Percentiles rank a stretch among this genome's conserved stretches.
Conservation (phyloP, 1,140 invertebrate species). For the Thaumatotibia leucotreta region DNA sequence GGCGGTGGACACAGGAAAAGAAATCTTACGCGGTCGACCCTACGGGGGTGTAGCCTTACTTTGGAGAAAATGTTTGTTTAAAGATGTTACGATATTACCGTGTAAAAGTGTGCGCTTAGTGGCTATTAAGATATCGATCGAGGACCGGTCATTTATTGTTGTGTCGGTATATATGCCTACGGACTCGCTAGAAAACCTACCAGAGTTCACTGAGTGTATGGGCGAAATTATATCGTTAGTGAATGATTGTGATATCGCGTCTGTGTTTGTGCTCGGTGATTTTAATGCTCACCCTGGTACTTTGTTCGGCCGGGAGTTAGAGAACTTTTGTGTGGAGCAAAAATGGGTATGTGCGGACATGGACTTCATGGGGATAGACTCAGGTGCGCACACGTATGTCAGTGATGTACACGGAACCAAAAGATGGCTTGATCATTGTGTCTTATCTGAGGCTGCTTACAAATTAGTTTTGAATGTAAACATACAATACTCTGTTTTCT, state of each 20-base stretch:
- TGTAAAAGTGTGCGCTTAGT: constrained; percentile 21
- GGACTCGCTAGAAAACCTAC: constrained; percentile 13
- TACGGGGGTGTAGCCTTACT: constrained; percentile 25
- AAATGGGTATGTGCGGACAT: background rate
- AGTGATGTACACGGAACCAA: too few relatives aligned
- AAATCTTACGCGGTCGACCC: constrained; percentile 19
- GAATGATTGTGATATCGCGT: constrained; percentile 12
- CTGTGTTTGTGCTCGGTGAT: constrained; percentile 23
- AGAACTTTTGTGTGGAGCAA: constrained; percentile 17
- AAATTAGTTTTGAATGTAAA: too few relatives aligned
- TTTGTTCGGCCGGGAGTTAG: constrained; percentile 22
- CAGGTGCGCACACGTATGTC: too few relatives aligned
- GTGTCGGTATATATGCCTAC: constrained; percentile 33
- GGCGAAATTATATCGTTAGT: constrained; percentile 25
- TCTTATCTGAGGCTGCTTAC: too few relatives aligned
- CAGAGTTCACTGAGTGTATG: constrained; percentile 24
- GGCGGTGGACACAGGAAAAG: constrained; percentile 20
- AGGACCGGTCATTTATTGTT: constrained; percentile 21
- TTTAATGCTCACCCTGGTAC: constrained; percentile 25
- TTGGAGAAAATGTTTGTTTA: constrained; percentile 21
- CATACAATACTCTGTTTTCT: too few relatives aligned
- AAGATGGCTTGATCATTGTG: too few relatives aligned
- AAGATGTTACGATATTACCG: constrained; percentile 22
- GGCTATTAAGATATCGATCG: constrained; percentile 22
- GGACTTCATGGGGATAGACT: too few relatives aligned